Evolutionary conservation across 2,888 invertebrate species (phyloP), one percentile per base, ranked within the genome.

Genomic region (Eupithecia exiguata): DNA sequence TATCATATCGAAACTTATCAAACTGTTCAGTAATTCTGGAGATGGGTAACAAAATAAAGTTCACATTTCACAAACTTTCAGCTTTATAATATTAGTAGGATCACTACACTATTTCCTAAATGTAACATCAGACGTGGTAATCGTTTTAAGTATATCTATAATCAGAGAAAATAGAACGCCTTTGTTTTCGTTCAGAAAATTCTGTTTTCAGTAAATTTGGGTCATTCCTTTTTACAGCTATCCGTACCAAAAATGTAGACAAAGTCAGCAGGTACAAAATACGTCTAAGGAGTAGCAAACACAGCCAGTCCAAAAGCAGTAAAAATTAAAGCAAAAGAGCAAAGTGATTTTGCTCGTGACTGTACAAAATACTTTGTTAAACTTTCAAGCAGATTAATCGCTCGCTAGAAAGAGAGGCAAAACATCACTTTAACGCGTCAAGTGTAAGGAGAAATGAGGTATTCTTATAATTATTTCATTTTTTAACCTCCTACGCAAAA

Each of bases 371-470:
- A 84, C 84, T 84, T 87, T 84, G 84, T 84, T 86, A 86, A 85
- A 88, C 88, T 88, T 89, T 90, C 89, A 88, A 88, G 85, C 81
- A 84, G 84, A 86, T 85, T 88, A 88, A 89, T 88, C 86, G 83
- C 74, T 81, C 61, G 83, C 70, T 83, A 84, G 84, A 86, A 83
- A 84, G 86, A 86, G 84, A 85, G 71, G 81, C 77, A 81, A 77
- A 71, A 82, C 78, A 77, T 79, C 70, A 69, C 72, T 69, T 70
- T 67, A 72, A 69, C 74, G 72, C 36, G 70, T n/a, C 75, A 79
- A 80, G 78, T 74, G 16, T 76, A 21, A 25, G 72, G 70, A 25
- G 62, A 61, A 53, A 69, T 46, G 68, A 67, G 49, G 43, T 21
- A 35, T 66, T 36, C 35, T 16, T 65, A 68, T 71, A 40, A 66